Base-by-base conservation (phyloP, 1,140 invertebrate species). In the Drosophila rhopaloa region DNA sequence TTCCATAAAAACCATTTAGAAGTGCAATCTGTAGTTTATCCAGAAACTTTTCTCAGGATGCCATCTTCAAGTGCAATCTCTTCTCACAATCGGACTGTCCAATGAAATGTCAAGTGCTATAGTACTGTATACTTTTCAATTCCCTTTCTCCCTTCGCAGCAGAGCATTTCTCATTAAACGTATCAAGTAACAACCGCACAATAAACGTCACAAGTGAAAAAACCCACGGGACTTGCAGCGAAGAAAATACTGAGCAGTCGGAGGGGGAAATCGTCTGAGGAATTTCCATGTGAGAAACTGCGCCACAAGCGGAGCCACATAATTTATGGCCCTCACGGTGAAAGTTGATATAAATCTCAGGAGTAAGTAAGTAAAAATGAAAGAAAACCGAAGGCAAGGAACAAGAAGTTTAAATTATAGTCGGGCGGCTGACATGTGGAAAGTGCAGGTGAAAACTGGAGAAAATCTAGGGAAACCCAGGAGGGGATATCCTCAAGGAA, bases 271-370 rank as follows among this genome's bases (percentile, higher is more conserved):
- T 74, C n/a, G 75, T 82, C 55, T 41, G 37, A 53, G 82, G 71
- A 63, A 79, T 88, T 85, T 85, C 65, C 81, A 63, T 82, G 84
- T 78, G 80, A 80, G 70, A 66, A 67, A 63, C 68, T 74, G 54
- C 37, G 57, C 63, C 44, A 37, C 41, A 51, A 60, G 35, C 70
- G 54, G 65, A 65, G 65, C 44, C 65, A 53, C 73, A 81, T 89
- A 80, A 88, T 88, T 89, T 88, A 88, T 88, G 84, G 63, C 70
- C 60, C 53, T 75, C 84, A 72, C 80, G 84, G 85, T 89, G 84
- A 88, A 88, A 88, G 84, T 88, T 88, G 84, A 88, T 84, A 79
- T 82, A 89, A 88, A 75, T 88, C 80, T 79, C 84, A 71, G 54
- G 73, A 80, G 80, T 73, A 84, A 76, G 59, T 78, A 24, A 24